Evolutionary conservation across 2,888 invertebrate genomes (phyloP).

Genomic region (Apodemia duryi): DNA sequence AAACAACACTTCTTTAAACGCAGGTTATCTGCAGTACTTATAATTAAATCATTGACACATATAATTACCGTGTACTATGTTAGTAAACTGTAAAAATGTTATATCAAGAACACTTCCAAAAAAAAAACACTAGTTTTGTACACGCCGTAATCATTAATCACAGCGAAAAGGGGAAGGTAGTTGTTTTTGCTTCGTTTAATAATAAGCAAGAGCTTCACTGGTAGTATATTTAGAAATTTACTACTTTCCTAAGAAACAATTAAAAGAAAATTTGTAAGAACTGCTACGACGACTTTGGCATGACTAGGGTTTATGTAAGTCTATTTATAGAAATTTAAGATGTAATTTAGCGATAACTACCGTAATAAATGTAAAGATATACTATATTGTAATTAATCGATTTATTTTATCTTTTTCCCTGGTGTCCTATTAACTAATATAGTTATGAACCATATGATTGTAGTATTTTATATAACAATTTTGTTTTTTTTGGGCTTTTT

Average conservation of each 20-base stretch:
- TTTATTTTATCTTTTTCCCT: background rate
- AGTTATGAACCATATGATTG: too few species aligned
- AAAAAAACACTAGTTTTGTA: background rate
- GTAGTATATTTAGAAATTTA: background rate
- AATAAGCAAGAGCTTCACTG: background rate
- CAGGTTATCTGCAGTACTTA: too few species aligned
- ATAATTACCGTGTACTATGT: background rate
- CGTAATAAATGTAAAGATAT: slow-evolving; percentile 24
- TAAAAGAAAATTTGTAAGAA: background rate
- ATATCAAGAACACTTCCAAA: slow-evolving; percentile 5
- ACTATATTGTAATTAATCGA: background rate
- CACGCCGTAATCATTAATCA: too few species aligned
- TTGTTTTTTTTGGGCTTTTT: too few species aligned
- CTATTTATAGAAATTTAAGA: slow-evolving; percentile 26
- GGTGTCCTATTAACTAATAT: background rate
- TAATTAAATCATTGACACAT: background rate
- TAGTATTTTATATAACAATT: too few species aligned
- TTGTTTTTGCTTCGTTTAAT: background rate
- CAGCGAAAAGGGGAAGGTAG: background rate
- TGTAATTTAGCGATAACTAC: slow-evolving; percentile 20
- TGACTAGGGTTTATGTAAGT: slow-evolving; percentile 21
- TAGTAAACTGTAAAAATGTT: background rate
- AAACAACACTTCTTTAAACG: too few species aligned
- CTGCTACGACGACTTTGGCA: slow-evolving; percentile 28
- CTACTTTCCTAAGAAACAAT: slow-evolving; percentile 18